These are phyloP conservation scores for Odontamblyopus rebecca DNA, from an alignment of 2,797 vertebrate species.

Conservation along the genomic window DNA sequence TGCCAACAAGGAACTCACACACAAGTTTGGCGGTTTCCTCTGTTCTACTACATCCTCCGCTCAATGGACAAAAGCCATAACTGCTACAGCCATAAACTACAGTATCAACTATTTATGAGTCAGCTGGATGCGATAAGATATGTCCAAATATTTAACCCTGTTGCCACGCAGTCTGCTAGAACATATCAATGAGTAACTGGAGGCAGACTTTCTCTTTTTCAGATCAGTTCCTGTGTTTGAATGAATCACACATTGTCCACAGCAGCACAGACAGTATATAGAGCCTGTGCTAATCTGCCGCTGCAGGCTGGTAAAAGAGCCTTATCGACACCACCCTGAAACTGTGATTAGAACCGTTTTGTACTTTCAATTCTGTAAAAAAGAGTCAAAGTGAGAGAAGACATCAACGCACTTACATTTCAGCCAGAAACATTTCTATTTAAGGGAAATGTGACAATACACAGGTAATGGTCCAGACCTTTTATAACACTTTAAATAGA, in stretches of 20 bases:
- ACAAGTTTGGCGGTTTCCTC: slow-evolving; percentile 46
- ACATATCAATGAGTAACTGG: slow-evolving; percentile 29
- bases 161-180: slow-evolving; percentile 31
- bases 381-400: slow-evolving; percentile 12
- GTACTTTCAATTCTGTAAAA: slow-evolving; percentile 24
- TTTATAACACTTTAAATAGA: not conserved
- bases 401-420: not conserved
- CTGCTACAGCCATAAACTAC: slow-evolving; percentile 8
- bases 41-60: slow-evolving; percentile 13
- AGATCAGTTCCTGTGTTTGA: slow-evolving; percentile 16
- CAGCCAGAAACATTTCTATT: too few species aligned
- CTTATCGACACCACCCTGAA: slow-evolving; percentile 4
- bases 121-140: slow-evolving; percentile 9
- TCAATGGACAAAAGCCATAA: slow-evolving; percentile 37
- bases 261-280: not conserved
- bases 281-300: slow-evolving; percentile 16
- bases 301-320: not conserved
- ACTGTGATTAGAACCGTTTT: slow-evolving; percentile 16
- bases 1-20: slow-evolving; percentile 46
- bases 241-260: slow-evolving; percentile 39
- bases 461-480: not conserved
- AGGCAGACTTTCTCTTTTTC: slow-evolving; percentile 17
- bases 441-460: not conserved
- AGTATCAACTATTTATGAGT: not conserved
- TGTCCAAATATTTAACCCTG: slow-evolving; percentile 27